phyloP scores from a whole-genome alignment of 2,888 invertebrate species.

The Zygogramma bicolorata region DNA sequence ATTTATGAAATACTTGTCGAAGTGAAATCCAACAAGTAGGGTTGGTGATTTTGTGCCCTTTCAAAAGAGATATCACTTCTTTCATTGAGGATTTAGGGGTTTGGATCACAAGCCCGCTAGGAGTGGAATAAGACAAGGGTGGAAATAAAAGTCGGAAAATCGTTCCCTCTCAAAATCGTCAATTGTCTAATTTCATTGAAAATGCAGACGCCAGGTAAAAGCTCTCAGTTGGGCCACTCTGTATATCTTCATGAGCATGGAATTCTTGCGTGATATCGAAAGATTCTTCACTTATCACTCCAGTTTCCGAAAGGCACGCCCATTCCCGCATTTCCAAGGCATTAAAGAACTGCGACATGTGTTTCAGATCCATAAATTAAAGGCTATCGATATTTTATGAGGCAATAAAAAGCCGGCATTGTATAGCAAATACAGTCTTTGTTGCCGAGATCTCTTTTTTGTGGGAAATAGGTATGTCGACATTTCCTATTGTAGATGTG shows the following conservation, averaged over 20 bases:
- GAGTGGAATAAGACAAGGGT: no score
- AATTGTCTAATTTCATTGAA: no score
- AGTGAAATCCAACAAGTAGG: no score
- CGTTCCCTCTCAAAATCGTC: no score
- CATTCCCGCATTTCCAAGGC: not conserved
- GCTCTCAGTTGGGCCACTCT: no score
- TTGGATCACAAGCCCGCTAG: no score
- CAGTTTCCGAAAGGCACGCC: not conserved
- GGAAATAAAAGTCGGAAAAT: no score
- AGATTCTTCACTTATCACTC: not conserved
- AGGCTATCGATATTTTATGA: slow-evolving; percentile 1
- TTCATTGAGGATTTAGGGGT: no score
- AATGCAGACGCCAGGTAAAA: no score
- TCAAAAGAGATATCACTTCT: no score
- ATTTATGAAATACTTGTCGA: no score
- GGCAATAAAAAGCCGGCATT: slow-evolving; percentile 19
- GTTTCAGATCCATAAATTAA: slow-evolving; percentile 15
- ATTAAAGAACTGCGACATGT: not conserved
- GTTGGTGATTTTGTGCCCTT: no score
- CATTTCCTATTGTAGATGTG: not conserved
- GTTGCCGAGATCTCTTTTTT: not conserved
- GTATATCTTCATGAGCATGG: not conserved
- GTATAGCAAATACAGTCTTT: not conserved
- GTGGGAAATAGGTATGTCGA: slow-evolving; percentile 6
- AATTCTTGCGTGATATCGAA: not conserved